A percentile compares a stretch with the other conserved stretches of the same genome.
Evolutionary conservation across 2,888 invertebrate genomes (phyloP).

Genomic region (Clusia tigrina): DNA sequence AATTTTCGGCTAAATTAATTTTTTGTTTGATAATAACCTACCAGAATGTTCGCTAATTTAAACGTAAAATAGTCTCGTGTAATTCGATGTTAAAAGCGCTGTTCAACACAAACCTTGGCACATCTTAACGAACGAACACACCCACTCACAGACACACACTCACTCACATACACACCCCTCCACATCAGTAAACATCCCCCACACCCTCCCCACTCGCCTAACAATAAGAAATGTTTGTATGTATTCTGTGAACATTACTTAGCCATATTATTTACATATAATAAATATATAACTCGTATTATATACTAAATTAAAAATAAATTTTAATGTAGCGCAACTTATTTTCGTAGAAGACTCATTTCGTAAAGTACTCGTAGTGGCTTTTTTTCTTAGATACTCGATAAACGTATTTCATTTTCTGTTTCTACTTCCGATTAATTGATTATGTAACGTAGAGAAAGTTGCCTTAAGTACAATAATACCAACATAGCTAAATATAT

Average conservation of each 20-base stretch:
- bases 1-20: too few species aligned
- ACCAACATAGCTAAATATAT: too few species aligned
- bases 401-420: too few species aligned
- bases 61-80: neutral
- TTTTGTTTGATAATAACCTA: too few species aligned
- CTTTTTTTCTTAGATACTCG: too few species aligned
- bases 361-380: too few species aligned
- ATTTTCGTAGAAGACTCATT: neutral
- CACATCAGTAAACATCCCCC: too few species aligned
- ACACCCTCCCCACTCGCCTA: too few species aligned
- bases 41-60: too few species aligned
- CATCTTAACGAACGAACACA: conserved; percentile 13
- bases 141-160: conserved; percentile 19
- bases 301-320: neutral
- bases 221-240: neutral
- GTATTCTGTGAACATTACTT: neutral
- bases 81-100: conserved; percentile 1
- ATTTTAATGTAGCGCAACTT: neutral
- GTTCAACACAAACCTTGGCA: neutral
- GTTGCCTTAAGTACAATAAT: too few species aligned
- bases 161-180: conserved; percentile 19
- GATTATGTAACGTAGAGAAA: too few species aligned
- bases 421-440: too few species aligned
- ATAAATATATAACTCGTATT: neutral
- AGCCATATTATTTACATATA: neutral